Conservation (phyloP, 2,113 vertebrate genomes). For the Oriolus oriolus region DNA sequence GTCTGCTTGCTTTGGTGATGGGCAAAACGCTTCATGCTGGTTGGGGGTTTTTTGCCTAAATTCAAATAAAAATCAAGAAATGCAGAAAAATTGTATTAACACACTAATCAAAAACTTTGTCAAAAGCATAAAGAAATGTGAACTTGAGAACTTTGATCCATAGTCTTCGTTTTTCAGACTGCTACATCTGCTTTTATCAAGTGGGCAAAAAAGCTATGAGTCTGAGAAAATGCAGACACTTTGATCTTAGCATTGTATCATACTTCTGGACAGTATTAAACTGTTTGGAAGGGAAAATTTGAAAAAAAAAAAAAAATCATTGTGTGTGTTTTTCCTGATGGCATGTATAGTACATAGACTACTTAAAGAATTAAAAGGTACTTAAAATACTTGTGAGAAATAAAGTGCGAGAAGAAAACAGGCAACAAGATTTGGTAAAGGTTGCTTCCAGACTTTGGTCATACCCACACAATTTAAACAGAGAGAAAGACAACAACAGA, state of each 20-base stretch:
- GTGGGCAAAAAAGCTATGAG: neutral
- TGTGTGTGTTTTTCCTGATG: neutral
- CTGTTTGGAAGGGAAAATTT: neutral
- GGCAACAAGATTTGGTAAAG: neutral
- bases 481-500: neutral
- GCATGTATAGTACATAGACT: neutral
- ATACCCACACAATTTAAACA: neutral
- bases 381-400: neutral
- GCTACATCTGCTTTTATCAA: neutral
- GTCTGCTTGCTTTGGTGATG: neutral
- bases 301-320: neutral
- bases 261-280: neutral
- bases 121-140: neutral
- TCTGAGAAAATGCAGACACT: neutral
- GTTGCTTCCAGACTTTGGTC: neutral
- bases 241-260: neutral
- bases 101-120: neutral
- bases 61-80: neutral
- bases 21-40: neutral
- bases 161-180: neutral
- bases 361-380: neutral
- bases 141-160: neutral
- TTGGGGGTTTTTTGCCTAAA: neutral
- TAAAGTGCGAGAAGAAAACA: neutral
- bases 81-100: neutral